Conservation (phyloP, 2,797 vertebrate genomes). For the Thunnus albacares region DNA sequence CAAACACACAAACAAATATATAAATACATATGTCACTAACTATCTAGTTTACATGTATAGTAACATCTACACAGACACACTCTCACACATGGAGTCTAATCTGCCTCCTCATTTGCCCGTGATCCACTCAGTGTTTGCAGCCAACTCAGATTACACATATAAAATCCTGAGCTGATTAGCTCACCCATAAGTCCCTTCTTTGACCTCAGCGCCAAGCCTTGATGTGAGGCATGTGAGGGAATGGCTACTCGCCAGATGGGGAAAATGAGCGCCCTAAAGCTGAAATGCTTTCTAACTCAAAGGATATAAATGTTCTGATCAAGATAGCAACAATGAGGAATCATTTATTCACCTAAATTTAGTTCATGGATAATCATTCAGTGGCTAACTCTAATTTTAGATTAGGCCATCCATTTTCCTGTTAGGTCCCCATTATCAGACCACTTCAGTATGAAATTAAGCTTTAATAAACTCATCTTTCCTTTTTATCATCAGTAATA, state of each 20-base stretch:
- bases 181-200: slow-evolving; percentile 61
- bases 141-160: slow-evolving; percentile 57
- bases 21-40: not conserved
- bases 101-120: slow-evolving; percentile 49
- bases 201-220: slow-evolving; percentile 51
- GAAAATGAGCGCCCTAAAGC: slow-evolving; percentile 27
- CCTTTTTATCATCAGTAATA: not conserved
- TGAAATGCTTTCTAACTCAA: not conserved
- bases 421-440: slow-evolving; percentile 33
- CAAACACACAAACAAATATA: not conserved
- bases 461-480: slow-evolving; percentile 22
- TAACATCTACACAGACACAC: slow-evolving; percentile 3
- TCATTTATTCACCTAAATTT: slow-evolving; percentile 56
- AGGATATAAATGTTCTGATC: slow-evolving; percentile 9
- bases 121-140: slow-evolving; percentile 57
- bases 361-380: slow-evolving; percentile 45
- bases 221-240: slow-evolving; percentile 52
- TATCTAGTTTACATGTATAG: not conserved
- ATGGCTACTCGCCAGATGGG: slow-evolving; percentile 34
- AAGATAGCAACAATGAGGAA: slow-evolving; percentile 34
- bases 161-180: slow-evolving; percentile 72
- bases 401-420: slow-evolving; percentile 58
- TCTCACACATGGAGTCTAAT: slow-evolving; percentile 30
- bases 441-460: slow-evolving; percentile 23
- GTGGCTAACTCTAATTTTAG: slow-evolving; percentile 58